These are phyloP conservation scores for Masticophis lateralis DNA, from an alignment of 2,797 vertebrate species.

Conservation along the genomic window DNA sequence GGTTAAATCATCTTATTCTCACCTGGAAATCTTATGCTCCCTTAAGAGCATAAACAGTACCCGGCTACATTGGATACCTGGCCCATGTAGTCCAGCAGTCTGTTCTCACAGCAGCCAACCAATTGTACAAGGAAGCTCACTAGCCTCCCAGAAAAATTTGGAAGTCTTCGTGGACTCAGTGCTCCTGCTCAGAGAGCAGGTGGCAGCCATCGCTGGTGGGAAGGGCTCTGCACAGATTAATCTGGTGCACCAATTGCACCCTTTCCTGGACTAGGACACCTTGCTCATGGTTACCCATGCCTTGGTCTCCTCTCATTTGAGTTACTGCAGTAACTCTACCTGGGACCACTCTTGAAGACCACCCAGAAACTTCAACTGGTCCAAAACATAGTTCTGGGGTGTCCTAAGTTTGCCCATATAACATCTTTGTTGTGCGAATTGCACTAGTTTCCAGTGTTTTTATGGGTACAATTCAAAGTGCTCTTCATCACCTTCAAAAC, in stretches of 20 bases:
- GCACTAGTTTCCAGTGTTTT: neutral
- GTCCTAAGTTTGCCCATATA: neutral
- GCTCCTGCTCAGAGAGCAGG: neutral
- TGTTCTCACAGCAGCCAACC: neutral
- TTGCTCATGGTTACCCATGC: neutral
- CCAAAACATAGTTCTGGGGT: neutral
- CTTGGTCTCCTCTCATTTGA: neutral
- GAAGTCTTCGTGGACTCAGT: neutral
- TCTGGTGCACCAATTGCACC: no score
- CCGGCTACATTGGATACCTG: neutral
- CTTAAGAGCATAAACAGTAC: neutral
- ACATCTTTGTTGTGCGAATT: neutral
- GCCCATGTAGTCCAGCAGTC: neutral
- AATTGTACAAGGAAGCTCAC: neutral
- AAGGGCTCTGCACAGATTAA: neutral
- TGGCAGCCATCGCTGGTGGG: neutral
- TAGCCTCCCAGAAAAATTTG: neutral
- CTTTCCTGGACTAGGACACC: no score
- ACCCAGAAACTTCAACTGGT: neutral
- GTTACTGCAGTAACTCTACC: neutral
- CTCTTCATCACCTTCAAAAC: neutral
- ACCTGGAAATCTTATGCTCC: neutral
- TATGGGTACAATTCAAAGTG: neutral
- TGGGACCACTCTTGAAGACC: neutral
- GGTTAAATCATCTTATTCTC: neutral